Evolutionary conservation across 2,113 vertebrate species (phyloP), one percentile per base, ranked within the genome.

Genomic region (Grantiella picta): DNA sequence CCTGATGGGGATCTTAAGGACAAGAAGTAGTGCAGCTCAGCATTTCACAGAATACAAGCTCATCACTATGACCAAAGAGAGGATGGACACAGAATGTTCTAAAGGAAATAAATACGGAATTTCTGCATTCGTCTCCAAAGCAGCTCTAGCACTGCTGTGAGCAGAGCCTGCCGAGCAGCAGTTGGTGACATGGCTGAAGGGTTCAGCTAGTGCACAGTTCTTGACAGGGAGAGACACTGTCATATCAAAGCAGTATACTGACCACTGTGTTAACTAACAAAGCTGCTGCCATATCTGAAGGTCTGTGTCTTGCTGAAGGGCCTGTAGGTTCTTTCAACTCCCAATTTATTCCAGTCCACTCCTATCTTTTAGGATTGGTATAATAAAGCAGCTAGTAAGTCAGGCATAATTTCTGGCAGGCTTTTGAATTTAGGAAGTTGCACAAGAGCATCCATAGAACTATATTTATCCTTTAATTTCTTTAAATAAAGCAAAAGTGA

Each of bases 401-500:
- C 68, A 75, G 86, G 56, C 54, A 42, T 88, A 90, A 88, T 86
- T 88, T 77, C 79, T 94, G 61, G 53, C 42, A 90, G 82, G 69
- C 63, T 79, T 89, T 89, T 0, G 2, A 89, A 72, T 90, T 75
- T 89, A 93, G 86, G 80, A 79, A 90, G 70, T 59, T 73, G 36
- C 52, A 71, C 29, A 77, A 89, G 35, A 95, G 60, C 68, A 93
- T 90, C 61, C 47, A 53, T 14, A 90, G 80, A 75, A 71, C 40
- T 82, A 4, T 75, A 69, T 89, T 80, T 86, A 77, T 84, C 42
- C 86, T 76, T 93, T 88, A 21, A 66, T 91, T 88, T 56, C 53
- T 90, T 95, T 95, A 88, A 80, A 63, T 92, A 88, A 92, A 57
- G 69, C 33, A 33, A 66, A 86, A 47, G 27, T n/a, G 23, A 73